phyloP scores from a whole-genome alignment of 2,113 vertebrate species.

The Nothocercus nigrocapillus region DNA sequence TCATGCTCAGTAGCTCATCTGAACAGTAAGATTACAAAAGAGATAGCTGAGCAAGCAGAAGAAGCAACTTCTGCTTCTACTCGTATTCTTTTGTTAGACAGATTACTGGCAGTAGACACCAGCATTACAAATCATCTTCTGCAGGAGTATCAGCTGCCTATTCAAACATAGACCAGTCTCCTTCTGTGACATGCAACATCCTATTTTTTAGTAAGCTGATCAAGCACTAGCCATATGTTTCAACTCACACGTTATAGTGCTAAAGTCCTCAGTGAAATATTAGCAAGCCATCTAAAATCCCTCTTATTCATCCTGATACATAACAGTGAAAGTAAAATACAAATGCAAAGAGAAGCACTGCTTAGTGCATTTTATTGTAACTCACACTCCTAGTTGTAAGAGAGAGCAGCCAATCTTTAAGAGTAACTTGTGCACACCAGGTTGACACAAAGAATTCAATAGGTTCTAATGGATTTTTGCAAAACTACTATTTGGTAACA shows the following conservation, averaged over 20 bases:
- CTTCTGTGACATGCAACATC: background rate
- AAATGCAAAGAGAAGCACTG: background rate
- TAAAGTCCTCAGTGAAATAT: background rate
- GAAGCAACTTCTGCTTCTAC: background rate
- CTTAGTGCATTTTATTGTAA: background rate
- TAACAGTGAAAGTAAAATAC: background rate
- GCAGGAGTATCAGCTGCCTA: background rate
- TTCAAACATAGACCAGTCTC: background rate
- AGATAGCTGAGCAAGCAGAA: background rate
- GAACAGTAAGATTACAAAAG: background rate
- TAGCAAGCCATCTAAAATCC: background rate
- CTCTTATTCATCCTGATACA: background rate
- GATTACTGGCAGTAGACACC: background rate
- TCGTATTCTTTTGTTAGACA: background rate
- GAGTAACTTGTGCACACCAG: background rate
- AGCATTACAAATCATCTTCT: fast-evolving
- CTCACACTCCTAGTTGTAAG: background rate
- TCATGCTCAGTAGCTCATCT: background rate
- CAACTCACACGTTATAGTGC: background rate
- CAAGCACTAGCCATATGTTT: background rate
- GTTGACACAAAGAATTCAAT: background rate
- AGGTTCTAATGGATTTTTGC: background rate
- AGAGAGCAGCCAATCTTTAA: background rate
- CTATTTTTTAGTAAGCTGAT: background rate
- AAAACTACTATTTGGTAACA: background rate